Percentiles rank a stretch among this genome's conserved stretches.
These are phyloP conservation scores for Ctenosaura bakeri DNA, from an alignment of 2,797 vertebrate species.

Conservation along the genomic window DNA sequence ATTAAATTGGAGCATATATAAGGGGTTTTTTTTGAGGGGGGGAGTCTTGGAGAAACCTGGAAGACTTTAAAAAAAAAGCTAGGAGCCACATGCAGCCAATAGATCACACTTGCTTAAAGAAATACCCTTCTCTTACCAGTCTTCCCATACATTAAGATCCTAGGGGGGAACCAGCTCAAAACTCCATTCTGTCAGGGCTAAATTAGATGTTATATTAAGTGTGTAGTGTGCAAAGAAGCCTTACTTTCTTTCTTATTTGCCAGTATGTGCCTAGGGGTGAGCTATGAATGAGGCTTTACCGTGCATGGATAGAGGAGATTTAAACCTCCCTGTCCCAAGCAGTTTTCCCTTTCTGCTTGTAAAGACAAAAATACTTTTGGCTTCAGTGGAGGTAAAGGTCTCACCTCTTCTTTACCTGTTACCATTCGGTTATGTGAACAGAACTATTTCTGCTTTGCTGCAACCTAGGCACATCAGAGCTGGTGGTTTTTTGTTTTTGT, in stretches of 20 bases:
- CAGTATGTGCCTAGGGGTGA: too few relatives aligned
- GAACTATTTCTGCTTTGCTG: not conserved
- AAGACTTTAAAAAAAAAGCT: too few relatives aligned
- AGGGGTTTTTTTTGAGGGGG: too few relatives aligned
- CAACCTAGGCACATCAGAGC: not conserved
- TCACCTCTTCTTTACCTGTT: accelerated
- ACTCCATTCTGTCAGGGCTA: too few relatives aligned
- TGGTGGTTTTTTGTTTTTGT: not conserved
- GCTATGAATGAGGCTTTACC: too few relatives aligned
- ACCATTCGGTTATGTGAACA: not conserved
- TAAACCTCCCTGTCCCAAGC: not conserved
- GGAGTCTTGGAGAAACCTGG: too few relatives aligned
- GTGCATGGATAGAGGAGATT: not conserved
- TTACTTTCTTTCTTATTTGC: too few relatives aligned
- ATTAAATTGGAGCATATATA: too few relatives aligned
- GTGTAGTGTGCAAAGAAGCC: not conserved
- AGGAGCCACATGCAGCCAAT: too few relatives aligned
- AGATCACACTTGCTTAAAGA: too few relatives aligned
- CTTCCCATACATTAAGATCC: not conserved
- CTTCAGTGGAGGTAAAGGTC: not conserved
- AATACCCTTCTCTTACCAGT: not conserved
- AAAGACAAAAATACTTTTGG: too few relatives aligned
- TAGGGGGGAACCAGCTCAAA: not conserved
- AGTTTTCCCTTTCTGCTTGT: not conserved
- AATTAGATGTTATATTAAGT: too few relatives aligned